Base-by-base conservation (phyloP, 2,888 invertebrate genomes). In the Leptopilina myrica region DNA sequence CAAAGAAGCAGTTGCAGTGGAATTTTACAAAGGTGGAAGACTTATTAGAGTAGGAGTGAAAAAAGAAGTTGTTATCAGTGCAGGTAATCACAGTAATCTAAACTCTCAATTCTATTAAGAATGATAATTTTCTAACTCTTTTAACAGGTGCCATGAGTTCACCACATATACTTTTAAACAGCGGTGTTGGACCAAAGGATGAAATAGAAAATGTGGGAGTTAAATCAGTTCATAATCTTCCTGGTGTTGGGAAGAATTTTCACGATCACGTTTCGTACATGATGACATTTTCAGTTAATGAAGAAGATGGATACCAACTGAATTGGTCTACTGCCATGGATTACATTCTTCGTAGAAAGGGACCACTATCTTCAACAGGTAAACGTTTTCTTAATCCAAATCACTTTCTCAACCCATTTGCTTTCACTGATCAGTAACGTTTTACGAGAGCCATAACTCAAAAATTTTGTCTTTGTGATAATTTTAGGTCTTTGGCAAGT, bases 281-380 rank as follows among this genome's bases (percentile, higher is more conserved):
- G 88, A 92, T 96, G 75, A 95, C 94, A 91, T 97, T 97, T 92
- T 94, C 94, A 81, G 95, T 97, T 76, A 96, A 96, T 83, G 96
- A 97, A 88, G 95, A 96, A 80, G 96, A 97, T 88, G 96, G 96
- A 0, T 93, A 96, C 0, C 95, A 97, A 0, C 93, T 97, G n/a
- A 97, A 97, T 92, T 97, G 97, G 97, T 97, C 97, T 33, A 97
- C 97, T 0, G 97, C 97, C 1, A 97, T 97, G 96, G 97, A 97
- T 90, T 97, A 97, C 87, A 92, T 97, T 43, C 93, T 97, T 14
- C 97, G 97, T 92, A 94, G 97, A 78, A 97, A 97, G 89, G 97
- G 97, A 3, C 93, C 97, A 0, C 97, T 97, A 96, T 96, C 97
- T 14, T 97, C 97, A n/a, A 97, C 97, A 59, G 97, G 97, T 92